A percentile compares a stretch with the other conserved stretches of the same genome.
These are phyloP conservation scores for Hemicordylus capensis DNA, from an alignment of 2,113 vertebrate species.

Conservation along the genomic window DNA sequence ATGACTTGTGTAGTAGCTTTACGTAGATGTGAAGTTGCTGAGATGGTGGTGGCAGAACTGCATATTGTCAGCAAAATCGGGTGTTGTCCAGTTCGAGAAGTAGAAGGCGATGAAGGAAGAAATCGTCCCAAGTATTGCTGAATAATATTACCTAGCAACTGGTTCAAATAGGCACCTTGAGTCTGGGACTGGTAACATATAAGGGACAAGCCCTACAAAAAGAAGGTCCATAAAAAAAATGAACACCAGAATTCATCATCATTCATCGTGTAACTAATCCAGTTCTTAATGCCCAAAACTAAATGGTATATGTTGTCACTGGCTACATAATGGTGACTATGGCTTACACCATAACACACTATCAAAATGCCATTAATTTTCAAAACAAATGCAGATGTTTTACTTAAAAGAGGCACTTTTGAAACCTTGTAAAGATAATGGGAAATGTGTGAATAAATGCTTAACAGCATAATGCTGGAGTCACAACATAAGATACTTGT, in stretches of 20 bases:
- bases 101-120: constrained; percentile 80
- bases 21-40: constrained; percentile 64
- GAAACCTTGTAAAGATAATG: not conserved
- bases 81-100: constrained; percentile 77
- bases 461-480: not conserved
- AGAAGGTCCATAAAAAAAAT: not conserved
- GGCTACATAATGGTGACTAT: not conserved
- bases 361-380: not conserved
- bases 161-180: constrained; percentile 86
- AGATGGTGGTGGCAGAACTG: constrained; percentile 70
- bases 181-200: constrained; percentile 85
- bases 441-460: not conserved
- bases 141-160: constrained; percentile 86
- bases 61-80: constrained; percentile 86
- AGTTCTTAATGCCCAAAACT: not conserved
- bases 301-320: not conserved
- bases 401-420: not conserved
- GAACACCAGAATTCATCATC: not conserved
- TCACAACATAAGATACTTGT: not conserved
- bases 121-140: constrained; percentile 91
- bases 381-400: not conserved
- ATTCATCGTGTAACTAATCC: not conserved
- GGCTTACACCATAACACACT: not conserved
- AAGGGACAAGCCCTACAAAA: constrained; percentile 86
- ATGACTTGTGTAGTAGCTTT: constrained; percentile 71